These are phyloP conservation scores for Pungitius pungitius DNA, from an alignment of 2,113 vertebrate species.

Conservation along the genomic window DNA sequence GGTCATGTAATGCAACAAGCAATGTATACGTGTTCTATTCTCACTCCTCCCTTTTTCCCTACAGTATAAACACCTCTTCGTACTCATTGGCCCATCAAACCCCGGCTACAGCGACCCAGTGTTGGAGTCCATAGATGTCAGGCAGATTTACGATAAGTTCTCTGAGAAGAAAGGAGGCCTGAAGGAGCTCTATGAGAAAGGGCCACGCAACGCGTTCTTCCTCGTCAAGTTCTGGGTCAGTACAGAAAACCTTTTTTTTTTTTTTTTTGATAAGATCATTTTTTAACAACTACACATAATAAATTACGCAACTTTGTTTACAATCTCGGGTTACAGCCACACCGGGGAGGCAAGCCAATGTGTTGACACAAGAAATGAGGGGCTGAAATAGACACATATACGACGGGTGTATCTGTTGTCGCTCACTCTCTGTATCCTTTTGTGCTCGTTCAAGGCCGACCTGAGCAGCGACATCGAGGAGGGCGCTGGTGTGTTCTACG, in stretches of 20 bases:
- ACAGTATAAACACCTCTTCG: conserved; percentile 96
- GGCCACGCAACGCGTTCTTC: conserved; percentile 93
- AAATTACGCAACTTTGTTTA: neutral
- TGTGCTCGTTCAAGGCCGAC: conserved; percentile 83
- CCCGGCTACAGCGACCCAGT: conserved; percentile 91
- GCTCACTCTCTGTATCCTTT: neutral
- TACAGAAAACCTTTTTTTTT: neutral
- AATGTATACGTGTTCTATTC: neutral
- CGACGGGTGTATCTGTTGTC: neutral
- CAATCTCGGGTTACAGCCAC: conserved; percentile 5
- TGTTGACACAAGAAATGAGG: neutral
- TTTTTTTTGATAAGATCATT: neutral
- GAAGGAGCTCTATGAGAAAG: conserved; percentile 95
- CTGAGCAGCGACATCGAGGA: conserved; percentile 90
- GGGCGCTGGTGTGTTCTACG: conserved; percentile 89
- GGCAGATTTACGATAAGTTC: conserved; percentile 98
- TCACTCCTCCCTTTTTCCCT: neutral
- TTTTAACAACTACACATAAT: neutral
- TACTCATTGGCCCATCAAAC: conserved; percentile 94
- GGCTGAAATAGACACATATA: neutral
- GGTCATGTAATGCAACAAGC: neutral
- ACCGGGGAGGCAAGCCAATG: conserved; percentile 5
- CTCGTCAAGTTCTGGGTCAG: conserved; percentile 96
- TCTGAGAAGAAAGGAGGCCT: conserved; percentile 95
- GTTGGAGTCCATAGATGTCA: conserved; percentile 93